Conservation (phyloP, 1,140 invertebrate genomes). For the Papilio machaon region DNA sequence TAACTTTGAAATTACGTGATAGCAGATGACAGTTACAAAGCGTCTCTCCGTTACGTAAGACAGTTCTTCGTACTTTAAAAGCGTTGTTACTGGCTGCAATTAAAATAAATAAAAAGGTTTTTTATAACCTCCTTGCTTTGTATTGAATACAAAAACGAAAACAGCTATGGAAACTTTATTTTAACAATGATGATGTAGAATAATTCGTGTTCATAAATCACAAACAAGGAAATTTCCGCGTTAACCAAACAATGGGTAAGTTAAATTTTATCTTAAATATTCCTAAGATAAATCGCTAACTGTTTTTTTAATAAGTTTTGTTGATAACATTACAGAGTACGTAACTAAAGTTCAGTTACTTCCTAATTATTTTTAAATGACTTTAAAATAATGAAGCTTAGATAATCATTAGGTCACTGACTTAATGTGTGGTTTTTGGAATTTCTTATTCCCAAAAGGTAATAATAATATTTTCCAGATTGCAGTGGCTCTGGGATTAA, state of each 20-base stretch:
- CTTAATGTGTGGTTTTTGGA: background rate
- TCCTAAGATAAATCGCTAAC: conserved; percentile 2
- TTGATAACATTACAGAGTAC: conserved; percentile 7
- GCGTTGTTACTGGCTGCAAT: background rate
- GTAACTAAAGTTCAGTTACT: background rate
- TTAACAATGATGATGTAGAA: background rate
- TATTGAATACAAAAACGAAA: background rate
- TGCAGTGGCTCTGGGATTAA: too few species aligned
- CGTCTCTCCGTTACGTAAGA: background rate
- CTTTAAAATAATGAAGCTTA: background rate
- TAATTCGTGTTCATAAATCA: conserved; percentile 14
- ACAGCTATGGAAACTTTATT: conserved; percentile 16
- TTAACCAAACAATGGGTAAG: conserved; percentile 17
- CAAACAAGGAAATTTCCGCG: conserved; percentile 19
- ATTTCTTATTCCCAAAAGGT: background rate
- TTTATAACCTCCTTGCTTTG: conserved; percentile 5
- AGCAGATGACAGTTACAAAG: background rate
- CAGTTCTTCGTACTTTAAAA: conserved; percentile 6
- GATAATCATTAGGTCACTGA: background rate
- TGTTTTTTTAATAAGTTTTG: background rate
- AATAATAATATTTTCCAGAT: too few species aligned
- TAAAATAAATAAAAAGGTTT: conserved; percentile 8
- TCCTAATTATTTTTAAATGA: conserved; percentile 17
- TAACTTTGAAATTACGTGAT: background rate
- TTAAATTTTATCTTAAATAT: conserved; percentile 23